Base-by-base conservation (phyloP, 2,113 vertebrate species). In the Naja naja region DNA sequence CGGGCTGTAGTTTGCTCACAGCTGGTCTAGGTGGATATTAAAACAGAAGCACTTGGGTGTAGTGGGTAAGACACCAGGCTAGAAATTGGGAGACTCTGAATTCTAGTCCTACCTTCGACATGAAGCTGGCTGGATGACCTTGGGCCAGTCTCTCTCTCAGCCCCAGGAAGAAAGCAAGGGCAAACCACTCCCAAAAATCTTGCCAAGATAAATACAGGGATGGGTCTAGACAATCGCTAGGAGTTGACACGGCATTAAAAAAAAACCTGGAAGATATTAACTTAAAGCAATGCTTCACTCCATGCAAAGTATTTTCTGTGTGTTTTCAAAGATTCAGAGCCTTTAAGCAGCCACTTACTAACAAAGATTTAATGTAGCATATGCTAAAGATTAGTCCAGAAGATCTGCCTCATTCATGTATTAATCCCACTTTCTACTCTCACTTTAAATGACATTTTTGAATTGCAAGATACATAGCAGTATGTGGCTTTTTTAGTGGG, bases 401-500 rank as follows among this genome's bases (percentile, higher is more conserved):
- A 92, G 94, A 93, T 93, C 94, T 96, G 8, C 94, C 92, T 92
- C 92, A 93, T 92, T 93, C 64, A 10, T 18, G 93, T 87, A 91
- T 94, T 95, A 96, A 96, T 96, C 96, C 95, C 93, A 43, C 58
- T 95, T 64, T 93, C 94, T 94, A 94, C 95, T 94, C 94, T 94
- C 74, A 14, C 94, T 96, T 89, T 94, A 92, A 56, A 85, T 96
- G 95, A 95, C 95, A 69, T 90, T 95, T 97, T 97, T 96, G 96
- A 97, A 55, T 97, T 97, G 96, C 96, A 96, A 85, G 92, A 94
- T 69, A 56, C 94, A 52, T 95, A 94, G 95, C 93, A 95, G 90
- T 96, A 95, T 95, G 94, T 97, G 95, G 96, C 97, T 97, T 97
- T 96, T 93, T 95, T 95, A 92, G 95, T 96, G 91, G 95, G 94